Conservation (phyloP, 2,113 vertebrate genomes). For the Apeltes quadracus region DNA sequence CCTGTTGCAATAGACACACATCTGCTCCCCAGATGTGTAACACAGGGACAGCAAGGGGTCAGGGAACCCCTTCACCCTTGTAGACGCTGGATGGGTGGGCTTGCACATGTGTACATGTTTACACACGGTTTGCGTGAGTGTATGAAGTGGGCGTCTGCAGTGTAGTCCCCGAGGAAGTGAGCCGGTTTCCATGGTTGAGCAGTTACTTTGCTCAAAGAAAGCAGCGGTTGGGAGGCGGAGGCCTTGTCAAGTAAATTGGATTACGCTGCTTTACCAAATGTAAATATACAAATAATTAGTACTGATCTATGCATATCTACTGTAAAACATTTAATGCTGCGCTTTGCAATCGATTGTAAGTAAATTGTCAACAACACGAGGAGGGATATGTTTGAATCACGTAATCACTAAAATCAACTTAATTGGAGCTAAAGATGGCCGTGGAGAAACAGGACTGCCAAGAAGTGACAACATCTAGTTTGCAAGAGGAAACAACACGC, state of each 20-base stretch:
- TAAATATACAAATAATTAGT: background rate
- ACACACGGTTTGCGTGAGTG: slow-evolving; percentile 5
- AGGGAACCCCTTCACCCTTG: slow-evolving; percentile 82
- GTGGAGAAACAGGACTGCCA: background rate
- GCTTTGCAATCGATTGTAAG: background rate
- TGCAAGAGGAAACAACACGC: slow-evolving; percentile 22
- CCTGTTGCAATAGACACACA: slow-evolving; percentile 74
- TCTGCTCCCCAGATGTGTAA: slow-evolving; percentile 80
- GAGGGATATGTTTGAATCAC: slow-evolving; percentile 7
- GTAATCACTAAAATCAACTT: too few species aligned
- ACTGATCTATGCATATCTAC: background rate
- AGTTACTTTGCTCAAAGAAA: slow-evolving; percentile 44
- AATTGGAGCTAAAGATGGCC: background rate
- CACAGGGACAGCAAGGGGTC: slow-evolving; percentile 78
- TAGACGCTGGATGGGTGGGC: slow-evolving; percentile 28
- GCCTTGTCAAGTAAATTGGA: slow-evolving; percentile 14
- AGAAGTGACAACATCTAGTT: slow-evolving; percentile 9
- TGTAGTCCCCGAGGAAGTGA: slow-evolving; percentile 32
- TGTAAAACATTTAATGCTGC: slow-evolving; percentile 3
- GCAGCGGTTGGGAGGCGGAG: background rate
- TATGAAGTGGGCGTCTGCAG: slow-evolving; percentile 43
- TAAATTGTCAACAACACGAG: background rate
- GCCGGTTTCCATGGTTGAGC: slow-evolving; percentile 42
- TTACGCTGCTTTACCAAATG: slow-evolving; percentile 6
- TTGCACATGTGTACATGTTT: slow-evolving; percentile 13